A percentile compares a stretch with the other conserved stretches of the same genome.
phyloP scores from a whole-genome alignment of 2,888 invertebrate genomes.

The Halocaridina rubra region DNA sequence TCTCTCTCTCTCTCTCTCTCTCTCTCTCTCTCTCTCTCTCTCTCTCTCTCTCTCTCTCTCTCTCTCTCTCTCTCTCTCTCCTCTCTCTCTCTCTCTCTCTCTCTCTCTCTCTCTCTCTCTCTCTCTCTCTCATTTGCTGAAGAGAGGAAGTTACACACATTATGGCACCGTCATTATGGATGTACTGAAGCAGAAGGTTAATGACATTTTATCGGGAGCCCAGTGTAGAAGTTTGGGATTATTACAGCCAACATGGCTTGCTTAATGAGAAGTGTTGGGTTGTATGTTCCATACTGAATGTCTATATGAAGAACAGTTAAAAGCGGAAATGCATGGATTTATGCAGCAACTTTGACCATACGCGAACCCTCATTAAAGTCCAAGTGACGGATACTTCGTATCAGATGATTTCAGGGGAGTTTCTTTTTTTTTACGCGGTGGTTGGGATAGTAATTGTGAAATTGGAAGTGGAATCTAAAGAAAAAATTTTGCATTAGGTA shows the following conservation, averaged over 20 bases:
- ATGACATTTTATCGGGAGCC: constrained; percentile 36
- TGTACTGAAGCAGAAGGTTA: constrained; percentile 33
- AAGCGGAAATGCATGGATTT: too few species aligned
- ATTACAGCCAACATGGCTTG: constrained; percentile 24
- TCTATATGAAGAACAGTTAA: too few species aligned
- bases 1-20: background rate
- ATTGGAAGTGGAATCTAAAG: too few species aligned
- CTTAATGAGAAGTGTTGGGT: constrained; percentile 15
- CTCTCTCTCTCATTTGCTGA: background rate
- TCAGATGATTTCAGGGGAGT: too few species aligned
- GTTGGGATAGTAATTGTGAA: too few species aligned
- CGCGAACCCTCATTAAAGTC: too few species aligned
- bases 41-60: background rate
- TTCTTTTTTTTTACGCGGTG: too few species aligned
- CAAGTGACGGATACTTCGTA: too few species aligned
- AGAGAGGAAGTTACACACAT: constrained; percentile 12
- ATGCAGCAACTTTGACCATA: too few species aligned
- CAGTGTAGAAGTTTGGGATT: constrained; percentile 19
- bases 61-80: background rate
- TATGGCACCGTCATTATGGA: constrained; percentile 32
- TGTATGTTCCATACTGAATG: constrained; percentile 7
- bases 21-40: background rate
- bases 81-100: background rate
- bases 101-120: background rate
- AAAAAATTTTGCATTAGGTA: too few species aligned